Conservation (phyloP, 92 coral and sea anemone genomes). For the Zoanthus gigantus region DNA sequence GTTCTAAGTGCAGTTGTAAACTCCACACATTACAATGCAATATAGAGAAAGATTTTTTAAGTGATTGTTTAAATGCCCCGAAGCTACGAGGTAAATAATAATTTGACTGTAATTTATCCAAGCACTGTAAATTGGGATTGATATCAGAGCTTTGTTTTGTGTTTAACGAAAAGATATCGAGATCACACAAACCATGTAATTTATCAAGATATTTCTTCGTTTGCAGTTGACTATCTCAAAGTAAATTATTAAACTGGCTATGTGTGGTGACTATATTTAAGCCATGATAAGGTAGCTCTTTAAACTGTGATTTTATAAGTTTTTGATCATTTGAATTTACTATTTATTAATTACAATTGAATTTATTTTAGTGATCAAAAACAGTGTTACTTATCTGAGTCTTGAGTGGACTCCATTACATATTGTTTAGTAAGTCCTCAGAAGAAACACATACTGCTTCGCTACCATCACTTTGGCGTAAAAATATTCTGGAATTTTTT, state of each 20-base stretch:
- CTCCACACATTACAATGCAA: too few relatives aligned
- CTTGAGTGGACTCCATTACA: constrained; percentile 1
- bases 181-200: too few relatives aligned
- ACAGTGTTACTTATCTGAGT: neutral
- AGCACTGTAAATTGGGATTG: neutral
- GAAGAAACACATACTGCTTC: neutral
- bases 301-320: constrained; percentile 39
- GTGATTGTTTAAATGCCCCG: too few relatives aligned
- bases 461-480: constrained; percentile 18
- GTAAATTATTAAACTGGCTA: constrained; percentile 4
- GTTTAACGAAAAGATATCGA: neutral
- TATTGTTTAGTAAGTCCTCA: constrained; percentile 3
- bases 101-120: constrained; percentile 22
- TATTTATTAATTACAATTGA: neutral
- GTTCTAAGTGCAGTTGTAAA: too few relatives aligned
- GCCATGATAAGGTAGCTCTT: constrained; percentile 40
- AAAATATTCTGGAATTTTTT: constrained; percentile 14
- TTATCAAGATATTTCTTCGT: neutral
- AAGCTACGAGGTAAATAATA: constrained; percentile 30
- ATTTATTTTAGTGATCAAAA: neutral
- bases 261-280: constrained; percentile 3
- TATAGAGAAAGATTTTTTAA: too few relatives aligned
- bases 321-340: neutral
- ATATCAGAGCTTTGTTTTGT: constrained; percentile 14
- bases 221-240: constrained; percentile 34